Evolutionary conservation across 1,140 invertebrate genomes (phyloP).

Genomic region (Cydia strobilella): DNA sequence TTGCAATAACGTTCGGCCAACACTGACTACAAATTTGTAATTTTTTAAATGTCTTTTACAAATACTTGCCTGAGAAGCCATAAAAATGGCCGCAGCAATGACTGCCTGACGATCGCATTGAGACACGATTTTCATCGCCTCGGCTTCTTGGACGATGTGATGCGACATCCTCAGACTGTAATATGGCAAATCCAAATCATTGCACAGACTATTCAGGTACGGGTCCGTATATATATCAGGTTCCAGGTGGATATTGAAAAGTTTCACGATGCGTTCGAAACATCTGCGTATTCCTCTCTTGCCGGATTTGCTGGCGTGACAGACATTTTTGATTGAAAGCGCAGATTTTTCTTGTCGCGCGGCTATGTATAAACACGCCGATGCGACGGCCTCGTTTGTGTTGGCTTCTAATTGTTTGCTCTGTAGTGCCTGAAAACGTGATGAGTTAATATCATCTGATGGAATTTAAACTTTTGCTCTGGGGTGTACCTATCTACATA

Average conservation of each 20-base stretch:
- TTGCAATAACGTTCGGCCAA: no score
- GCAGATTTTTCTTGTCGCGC: background rate
- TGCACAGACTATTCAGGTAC: background rate
- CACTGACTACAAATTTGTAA: no score
- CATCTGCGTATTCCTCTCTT: background rate
- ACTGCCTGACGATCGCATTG: background rate
- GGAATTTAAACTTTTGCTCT: no score
- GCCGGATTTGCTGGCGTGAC: background rate
- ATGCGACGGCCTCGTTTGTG: background rate
- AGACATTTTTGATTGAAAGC: background rate
- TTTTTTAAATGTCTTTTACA: no score
- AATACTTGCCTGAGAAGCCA: constrained; percentile 9
- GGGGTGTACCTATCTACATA: no score
- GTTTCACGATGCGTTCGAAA: background rate
- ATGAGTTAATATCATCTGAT: no score
- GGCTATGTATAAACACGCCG: background rate
- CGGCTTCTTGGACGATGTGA: background rate
- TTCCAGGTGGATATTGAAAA: background rate
- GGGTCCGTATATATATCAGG: background rate
- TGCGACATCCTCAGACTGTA: background rate
- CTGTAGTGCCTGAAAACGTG: background rate
- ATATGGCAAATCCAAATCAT: background rate
- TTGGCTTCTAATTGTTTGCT: background rate
- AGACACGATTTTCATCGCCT: background rate
- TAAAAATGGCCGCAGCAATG: background rate